phyloP scores from a whole-genome alignment of 2,888 invertebrate genomes.

The Pediacus dermestoides region DNA sequence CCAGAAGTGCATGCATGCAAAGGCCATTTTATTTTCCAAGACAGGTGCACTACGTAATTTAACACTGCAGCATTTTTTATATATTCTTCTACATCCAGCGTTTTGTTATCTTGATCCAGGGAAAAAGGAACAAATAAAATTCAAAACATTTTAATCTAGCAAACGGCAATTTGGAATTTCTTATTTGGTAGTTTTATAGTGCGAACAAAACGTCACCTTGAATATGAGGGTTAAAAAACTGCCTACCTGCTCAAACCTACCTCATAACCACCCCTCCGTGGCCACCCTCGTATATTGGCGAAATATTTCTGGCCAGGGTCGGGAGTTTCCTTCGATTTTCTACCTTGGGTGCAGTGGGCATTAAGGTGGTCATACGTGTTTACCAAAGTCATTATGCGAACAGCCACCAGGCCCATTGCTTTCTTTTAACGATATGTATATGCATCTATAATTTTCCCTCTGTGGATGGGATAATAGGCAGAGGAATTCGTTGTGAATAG shows the following conservation, averaged over 20 bases:
- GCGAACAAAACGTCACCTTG: constrained; percentile 35
- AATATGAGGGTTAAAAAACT: constrained; percentile 37
- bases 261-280: constrained; percentile 21
- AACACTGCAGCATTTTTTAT: no score
- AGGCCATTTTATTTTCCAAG: no score
- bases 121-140: no score
- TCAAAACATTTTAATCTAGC: constrained; percentile 1
- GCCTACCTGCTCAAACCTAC: constrained; percentile 35
- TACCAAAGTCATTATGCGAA: constrained; percentile 30
- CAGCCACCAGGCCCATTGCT: constrained; percentile 31
- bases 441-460: constrained; percentile 33
- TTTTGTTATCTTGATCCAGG: no score
- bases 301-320: constrained; percentile 21
- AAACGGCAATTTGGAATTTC: constrained; percentile 2
- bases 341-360: constrained; percentile 23
- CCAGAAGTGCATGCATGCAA: no score
- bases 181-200: constrained; percentile 16
- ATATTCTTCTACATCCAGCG: no score
- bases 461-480: no score
- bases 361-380: constrained; percentile 22
- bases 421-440: constrained; percentile 30
- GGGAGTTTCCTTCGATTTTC: constrained; percentile 24
- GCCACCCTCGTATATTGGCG: constrained; percentile 38
- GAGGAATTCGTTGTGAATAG: no score
- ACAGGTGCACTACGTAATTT: no score